phyloP scores from a whole-genome alignment of 2,797 vertebrate species.

The Valencia hispanica region DNA sequence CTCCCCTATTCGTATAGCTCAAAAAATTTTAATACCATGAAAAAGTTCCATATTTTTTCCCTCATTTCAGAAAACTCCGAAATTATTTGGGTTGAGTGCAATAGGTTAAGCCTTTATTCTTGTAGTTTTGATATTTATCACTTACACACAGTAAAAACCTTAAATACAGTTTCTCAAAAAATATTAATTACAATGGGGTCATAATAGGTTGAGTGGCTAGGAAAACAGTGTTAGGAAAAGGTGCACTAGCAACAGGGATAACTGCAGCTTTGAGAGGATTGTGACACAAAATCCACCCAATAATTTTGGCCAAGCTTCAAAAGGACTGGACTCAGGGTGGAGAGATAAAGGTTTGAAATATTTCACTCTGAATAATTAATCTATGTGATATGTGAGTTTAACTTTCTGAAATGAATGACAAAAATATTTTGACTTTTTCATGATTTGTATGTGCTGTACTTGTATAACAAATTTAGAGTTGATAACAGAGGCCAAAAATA shows the following conservation, averaged over 20 bases:
- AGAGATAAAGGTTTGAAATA: not conserved
- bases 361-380: not conserved
- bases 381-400: not conserved
- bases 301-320: not conserved
- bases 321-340: not conserved
- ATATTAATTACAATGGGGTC: not conserved
- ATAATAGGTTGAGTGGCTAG: not conserved
- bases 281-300: not conserved
- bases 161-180: not conserved
- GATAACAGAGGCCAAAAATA: not conserved
- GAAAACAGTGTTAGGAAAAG: not conserved
- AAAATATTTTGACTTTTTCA: not conserved
- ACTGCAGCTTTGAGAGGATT: not conserved
- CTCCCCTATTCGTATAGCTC: not conserved
- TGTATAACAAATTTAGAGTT: not conserved
- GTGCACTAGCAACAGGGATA: not conserved
- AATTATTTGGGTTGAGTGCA: not conserved
- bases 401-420: not conserved
- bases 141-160: not conserved
- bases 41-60: not conserved
- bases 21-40: not conserved
- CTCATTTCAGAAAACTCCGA: not conserved
- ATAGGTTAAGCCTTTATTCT: not conserved
- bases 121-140: not conserved
- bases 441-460: not conserved